Percentiles rank a stretch among this genome's conserved stretches.
These are phyloP conservation scores for Lateolabrax maculatus DNA, from an alignment of 2,797 vertebrate species.

Conservation along the genomic window DNA sequence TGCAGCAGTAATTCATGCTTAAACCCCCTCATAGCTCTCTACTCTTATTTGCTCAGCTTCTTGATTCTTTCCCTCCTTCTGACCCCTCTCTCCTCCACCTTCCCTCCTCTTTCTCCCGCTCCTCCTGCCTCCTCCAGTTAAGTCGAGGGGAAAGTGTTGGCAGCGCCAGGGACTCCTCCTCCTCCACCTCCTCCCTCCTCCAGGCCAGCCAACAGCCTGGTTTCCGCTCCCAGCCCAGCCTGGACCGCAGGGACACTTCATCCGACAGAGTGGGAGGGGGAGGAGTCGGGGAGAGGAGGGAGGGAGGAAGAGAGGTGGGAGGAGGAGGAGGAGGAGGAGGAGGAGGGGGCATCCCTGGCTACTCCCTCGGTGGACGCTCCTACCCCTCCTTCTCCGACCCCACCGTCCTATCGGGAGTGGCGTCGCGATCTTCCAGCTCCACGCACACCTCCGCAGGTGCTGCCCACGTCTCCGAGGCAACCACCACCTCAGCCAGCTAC, in stretches of 20 bases:
- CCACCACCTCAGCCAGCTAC: conserved; percentile 91
- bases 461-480: conserved; percentile 87
- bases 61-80: conserved; percentile 45
- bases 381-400: conserved; percentile 91
- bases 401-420: conserved; percentile 84
- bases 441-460: conserved; percentile 81
- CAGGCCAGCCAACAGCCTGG: conserved; percentile 92
- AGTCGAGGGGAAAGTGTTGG: conserved; percentile 92
- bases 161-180: conserved; percentile 90
- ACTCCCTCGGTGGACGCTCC: conserved; percentile 84
- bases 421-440: conserved; percentile 92
- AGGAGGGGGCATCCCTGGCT: conserved; percentile 79
- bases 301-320: conserved; percentile 49
- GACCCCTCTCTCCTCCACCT: conserved; percentile 27
- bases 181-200: conserved; percentile 87
- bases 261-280: conserved; percentile 64
- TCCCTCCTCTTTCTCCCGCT: conserved; percentile 1
- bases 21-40: background rate
- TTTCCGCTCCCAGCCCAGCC: conserved; percentile 94
- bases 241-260: conserved; percentile 85
- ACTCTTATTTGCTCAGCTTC: conserved; percentile 50
- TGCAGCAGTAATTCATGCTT: background rate
- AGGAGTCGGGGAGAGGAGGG: conserved; percentile 62
- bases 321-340: conserved; percentile 65
- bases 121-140: conserved; percentile 81